Evolutionary conservation across 2,888 invertebrate species (phyloP).

Genomic region (Diadegma fenestrale): DNA sequence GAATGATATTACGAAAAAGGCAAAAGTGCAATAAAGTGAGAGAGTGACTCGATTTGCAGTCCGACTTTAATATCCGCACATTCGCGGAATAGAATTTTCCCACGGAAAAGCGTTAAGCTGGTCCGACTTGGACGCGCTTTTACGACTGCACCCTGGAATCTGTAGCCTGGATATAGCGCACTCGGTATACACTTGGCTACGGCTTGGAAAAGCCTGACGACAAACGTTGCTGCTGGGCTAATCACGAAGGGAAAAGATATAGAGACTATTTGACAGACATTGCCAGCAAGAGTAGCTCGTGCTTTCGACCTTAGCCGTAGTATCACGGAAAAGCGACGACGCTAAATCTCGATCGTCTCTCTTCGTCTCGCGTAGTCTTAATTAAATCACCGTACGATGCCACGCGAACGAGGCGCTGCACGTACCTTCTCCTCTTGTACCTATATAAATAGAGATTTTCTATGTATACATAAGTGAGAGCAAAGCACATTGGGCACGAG

Average conservation of each 20-base stretch:
- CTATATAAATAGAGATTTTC: constrained; percentile 29
- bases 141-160: constrained; percentile 30
- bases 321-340: constrained; percentile 53
- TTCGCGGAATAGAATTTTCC: constrained; percentile 53
- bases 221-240: constrained; percentile 51
- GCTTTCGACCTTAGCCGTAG: constrained; percentile 34
- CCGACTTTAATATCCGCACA: constrained; percentile 45
- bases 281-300: constrained; percentile 42
- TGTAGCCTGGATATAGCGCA: not conserved
- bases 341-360: constrained; percentile 68
- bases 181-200: constrained; percentile 5
- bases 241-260: constrained; percentile 29
- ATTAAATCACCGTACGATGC: constrained; percentile 72
- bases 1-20: constrained; percentile 14
- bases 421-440: constrained; percentile 33
- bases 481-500: constrained; percentile 24
- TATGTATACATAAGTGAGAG: constrained; percentile 6
- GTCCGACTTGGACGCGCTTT: constrained; percentile 40
- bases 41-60: constrained; percentile 46
- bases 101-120: constrained; percentile 46
- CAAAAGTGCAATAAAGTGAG: constrained; percentile 15
- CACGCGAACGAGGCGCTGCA: constrained; percentile 53
- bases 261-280: constrained; percentile 28
- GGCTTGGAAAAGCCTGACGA: constrained; percentile 51
- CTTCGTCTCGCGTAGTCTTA: constrained; percentile 68